phyloP scores from a whole-genome alignment of 1,140 invertebrate genomes.

The Globodera rostochiensis region DNA sequence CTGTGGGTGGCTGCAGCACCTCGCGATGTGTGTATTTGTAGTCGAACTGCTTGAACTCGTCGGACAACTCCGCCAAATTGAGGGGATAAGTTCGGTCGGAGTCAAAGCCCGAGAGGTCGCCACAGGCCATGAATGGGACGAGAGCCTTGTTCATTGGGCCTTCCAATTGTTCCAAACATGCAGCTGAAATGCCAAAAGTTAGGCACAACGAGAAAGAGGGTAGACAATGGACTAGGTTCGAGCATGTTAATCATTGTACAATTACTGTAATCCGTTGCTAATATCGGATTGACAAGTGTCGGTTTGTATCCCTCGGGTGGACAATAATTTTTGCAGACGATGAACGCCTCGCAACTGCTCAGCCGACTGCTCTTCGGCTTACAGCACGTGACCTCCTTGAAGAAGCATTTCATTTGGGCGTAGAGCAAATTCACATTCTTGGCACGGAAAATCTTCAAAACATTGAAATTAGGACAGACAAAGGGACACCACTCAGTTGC shows the following conservation, averaged over 20 bases:
- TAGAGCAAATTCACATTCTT: constrained; percentile 40
- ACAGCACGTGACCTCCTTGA: constrained; percentile 35
- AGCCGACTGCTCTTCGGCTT: constrained; percentile 44
- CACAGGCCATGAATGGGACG: constrained; percentile 45
- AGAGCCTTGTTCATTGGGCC: constrained; percentile 25
- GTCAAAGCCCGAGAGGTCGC: constrained; percentile 42
- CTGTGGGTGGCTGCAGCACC: constrained; percentile 39
- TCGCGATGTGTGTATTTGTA: constrained; percentile 32
- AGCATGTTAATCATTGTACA: not conserved
- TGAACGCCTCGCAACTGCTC: constrained; percentile 45
- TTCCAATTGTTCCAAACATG: constrained; percentile 4
- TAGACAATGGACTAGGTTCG: too few species aligned
- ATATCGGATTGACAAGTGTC: constrained; percentile 34
- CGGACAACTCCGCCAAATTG: constrained; percentile 20
- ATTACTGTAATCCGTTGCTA: constrained; percentile 31
- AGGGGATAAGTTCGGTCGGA: constrained; percentile 32
- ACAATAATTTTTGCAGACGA: constrained; percentile 35
- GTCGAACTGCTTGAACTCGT: constrained; percentile 34
- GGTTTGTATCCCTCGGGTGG: constrained; percentile 37
- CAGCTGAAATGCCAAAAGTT: constrained; percentile 16
- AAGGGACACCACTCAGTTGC: not conserved
- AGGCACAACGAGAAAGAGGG: too few species aligned
- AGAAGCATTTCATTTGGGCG: constrained; percentile 38
- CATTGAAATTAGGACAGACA: not conserved
- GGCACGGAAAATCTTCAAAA: constrained; percentile 41